A percentile compares a stretch with the other conserved stretches of the same genome.
These are phyloP conservation scores for Gobio occitaniae DNA, from an alignment of 2,797 vertebrate species.

Conservation along the genomic window DNA sequence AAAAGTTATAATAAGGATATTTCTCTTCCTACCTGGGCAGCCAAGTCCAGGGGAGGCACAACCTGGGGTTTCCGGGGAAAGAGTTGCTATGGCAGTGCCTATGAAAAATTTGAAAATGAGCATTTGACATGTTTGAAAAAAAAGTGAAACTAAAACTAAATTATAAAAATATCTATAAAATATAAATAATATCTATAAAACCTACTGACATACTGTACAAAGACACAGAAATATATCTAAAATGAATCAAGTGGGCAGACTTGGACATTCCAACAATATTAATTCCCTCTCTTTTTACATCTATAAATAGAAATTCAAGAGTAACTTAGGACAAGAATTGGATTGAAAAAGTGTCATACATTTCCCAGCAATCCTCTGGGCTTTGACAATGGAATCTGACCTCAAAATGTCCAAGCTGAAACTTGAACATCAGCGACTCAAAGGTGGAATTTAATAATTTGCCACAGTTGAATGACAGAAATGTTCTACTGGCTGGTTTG, in stretches of 20 bases:
- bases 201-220: neutral
- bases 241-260: neutral
- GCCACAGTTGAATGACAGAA: conserved; percentile 39
- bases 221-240: neutral
- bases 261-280: neutral
- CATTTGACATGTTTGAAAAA: neutral
- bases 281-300: neutral
- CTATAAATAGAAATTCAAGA: neutral
- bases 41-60: conserved; percentile 81
- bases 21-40: conserved; percentile 83
- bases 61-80: conserved; percentile 75
- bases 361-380: conserved; percentile 32
- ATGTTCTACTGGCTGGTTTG: conserved; percentile 47
- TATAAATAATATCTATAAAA: neutral
- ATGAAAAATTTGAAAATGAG: conserved; percentile 54
- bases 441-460: conserved; percentile 55
- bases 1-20: neutral
- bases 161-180: neutral
- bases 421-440: conserved; percentile 34
- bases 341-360: conserved; percentile 23
- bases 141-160: neutral
- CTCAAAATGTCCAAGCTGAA: conserved; percentile 38
- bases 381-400: conserved; percentile 39
- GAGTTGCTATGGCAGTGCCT: conserved; percentile 81
- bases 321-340: neutral